Percentiles rank a stretch among this genome's conserved stretches.
phyloP scores from a whole-genome alignment of 2,797 vertebrate species.

The Sebastiscus tertius region DNA sequence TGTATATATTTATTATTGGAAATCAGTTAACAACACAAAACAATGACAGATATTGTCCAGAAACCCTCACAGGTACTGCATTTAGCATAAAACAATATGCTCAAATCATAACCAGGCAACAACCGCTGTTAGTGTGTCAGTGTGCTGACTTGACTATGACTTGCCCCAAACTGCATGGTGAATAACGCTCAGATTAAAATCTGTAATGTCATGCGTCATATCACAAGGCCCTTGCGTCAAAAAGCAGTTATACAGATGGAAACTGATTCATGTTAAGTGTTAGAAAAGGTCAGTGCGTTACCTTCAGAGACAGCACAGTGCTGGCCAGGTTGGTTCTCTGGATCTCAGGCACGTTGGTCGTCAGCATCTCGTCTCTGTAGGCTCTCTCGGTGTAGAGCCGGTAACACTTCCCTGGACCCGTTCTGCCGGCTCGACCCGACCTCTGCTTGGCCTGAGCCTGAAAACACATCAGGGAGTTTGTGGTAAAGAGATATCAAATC shows the following conservation, averaged over 20 bases:
- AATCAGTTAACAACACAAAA: too few relatives aligned
- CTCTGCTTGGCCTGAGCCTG: constrained; percentile 98
- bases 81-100: too few relatives aligned
- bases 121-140: too few relatives aligned
- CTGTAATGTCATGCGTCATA: too few relatives aligned
- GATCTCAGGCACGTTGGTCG: constrained; percentile 98
- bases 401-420: constrained; percentile 95
- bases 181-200: too few relatives aligned
- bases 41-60: too few relatives aligned
- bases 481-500: constrained; percentile 34
- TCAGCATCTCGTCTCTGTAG: constrained; percentile 97
- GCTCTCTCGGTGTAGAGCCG: constrained; percentile 96
- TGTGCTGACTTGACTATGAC: too few relatives aligned
- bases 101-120: too few relatives aligned
- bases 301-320: constrained; percentile 97
- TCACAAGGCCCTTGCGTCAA: too few relatives aligned
- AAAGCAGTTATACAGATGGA: neutral
- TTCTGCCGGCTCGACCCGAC: constrained; percentile 94
- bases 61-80: too few relatives aligned
- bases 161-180: too few relatives aligned
- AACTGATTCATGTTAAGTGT: neutral
- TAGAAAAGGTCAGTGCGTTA: constrained; percentile 33
- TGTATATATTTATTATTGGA: too few relatives aligned
- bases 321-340: constrained; percentile 98
- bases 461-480: constrained; percentile 12